These are phyloP conservation scores for Tichodroma muraria DNA, from an alignment of 2,113 vertebrate species.

Conservation along the genomic window DNA sequence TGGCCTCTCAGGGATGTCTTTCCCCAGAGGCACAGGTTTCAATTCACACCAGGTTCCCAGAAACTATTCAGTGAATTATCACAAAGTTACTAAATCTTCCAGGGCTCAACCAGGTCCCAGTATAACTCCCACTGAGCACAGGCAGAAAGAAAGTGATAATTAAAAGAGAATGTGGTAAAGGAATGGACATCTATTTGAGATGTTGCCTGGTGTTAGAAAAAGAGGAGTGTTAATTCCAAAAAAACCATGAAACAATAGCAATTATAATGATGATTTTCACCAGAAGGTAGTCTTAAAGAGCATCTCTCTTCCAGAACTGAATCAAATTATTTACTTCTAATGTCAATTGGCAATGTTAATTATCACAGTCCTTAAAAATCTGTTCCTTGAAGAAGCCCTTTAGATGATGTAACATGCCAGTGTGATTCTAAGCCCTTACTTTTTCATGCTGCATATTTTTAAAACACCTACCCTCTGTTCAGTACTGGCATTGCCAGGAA, in stretches of 20 bases:
- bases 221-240: not conserved
- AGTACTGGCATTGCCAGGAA: not conserved
- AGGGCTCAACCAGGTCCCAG: not conserved
- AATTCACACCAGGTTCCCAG: slow-evolving; percentile 31
- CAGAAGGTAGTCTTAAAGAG: not conserved
- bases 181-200: not conserved
- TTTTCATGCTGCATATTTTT: not conserved
- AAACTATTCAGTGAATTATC: slow-evolving; percentile 6
- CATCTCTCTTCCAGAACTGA: not conserved
- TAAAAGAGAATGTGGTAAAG: slow-evolving; percentile 21
- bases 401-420: not conserved
- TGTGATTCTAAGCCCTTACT: not conserved
- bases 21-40: slow-evolving; percentile 1
- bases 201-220: not conserved
- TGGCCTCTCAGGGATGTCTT: not conserved
- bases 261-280: not conserved
- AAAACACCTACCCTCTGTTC: not conserved
- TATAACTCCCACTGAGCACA: not conserved
- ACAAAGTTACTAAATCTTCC: not conserved
- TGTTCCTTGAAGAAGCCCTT: slow-evolving; percentile 1
- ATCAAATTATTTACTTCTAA: not conserved
- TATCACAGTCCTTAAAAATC: not conserved
- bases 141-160: slow-evolving; percentile 44
- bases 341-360: not conserved
- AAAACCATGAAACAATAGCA: not conserved